A percentile compares a stretch with the other conserved stretches of the same genome.
Evolutionary conservation across 2,797 vertebrate species (phyloP).

Genomic region (Helostoma temminkii): DNA sequence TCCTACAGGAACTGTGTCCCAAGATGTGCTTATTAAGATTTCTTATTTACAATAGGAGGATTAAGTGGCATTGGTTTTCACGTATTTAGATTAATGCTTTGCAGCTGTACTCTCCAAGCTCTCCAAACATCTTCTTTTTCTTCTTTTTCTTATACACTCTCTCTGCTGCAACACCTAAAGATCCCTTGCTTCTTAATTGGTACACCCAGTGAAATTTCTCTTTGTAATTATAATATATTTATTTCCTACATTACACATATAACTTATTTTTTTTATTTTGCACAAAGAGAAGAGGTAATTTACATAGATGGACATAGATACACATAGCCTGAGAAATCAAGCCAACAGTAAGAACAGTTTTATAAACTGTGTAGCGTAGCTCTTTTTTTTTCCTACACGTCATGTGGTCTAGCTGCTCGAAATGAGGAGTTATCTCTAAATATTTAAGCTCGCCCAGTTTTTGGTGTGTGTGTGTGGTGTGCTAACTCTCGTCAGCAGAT

Average conservation of each 20-base stretch:
- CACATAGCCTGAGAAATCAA: background rate
- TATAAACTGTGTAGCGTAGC: slow-evolving; percentile 28
- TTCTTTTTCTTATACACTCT: slow-evolving; percentile 19
- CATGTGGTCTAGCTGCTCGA: slow-evolving; percentile 49
- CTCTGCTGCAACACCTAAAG: slow-evolving; percentile 36
- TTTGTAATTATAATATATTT: slow-evolving; percentile 34
- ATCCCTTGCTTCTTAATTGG: slow-evolving; percentile 50
- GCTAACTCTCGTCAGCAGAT: slow-evolving; percentile 68
- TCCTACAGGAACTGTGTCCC: slow-evolving; percentile 42
- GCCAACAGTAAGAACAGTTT: slow-evolving; percentile 7
- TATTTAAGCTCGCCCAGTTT: slow-evolving; percentile 74
- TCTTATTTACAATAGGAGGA: slow-evolving; percentile 49
- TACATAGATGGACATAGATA: background rate
- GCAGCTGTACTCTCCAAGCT: slow-evolving; percentile 37
- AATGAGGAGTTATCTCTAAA: slow-evolving; percentile 77
- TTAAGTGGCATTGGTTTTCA: slow-evolving; percentile 57
- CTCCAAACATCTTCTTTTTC: slow-evolving; percentile 24
- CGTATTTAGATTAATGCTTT: slow-evolving; percentile 59
- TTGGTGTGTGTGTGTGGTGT: slow-evolving; percentile 76
- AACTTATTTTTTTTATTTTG: background rate
- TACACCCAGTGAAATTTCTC: slow-evolving; percentile 49
- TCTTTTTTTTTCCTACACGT: slow-evolving; percentile 1
- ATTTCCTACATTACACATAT: slow-evolving; percentile 36
- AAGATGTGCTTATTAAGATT: slow-evolving; percentile 39
- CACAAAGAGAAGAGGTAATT: background rate